A percentile compares a stretch with the other conserved stretches of the same genome.
Evolutionary conservation across 2,888 invertebrate genomes (phyloP).

Genomic region (Cynaeus angustus): DNA sequence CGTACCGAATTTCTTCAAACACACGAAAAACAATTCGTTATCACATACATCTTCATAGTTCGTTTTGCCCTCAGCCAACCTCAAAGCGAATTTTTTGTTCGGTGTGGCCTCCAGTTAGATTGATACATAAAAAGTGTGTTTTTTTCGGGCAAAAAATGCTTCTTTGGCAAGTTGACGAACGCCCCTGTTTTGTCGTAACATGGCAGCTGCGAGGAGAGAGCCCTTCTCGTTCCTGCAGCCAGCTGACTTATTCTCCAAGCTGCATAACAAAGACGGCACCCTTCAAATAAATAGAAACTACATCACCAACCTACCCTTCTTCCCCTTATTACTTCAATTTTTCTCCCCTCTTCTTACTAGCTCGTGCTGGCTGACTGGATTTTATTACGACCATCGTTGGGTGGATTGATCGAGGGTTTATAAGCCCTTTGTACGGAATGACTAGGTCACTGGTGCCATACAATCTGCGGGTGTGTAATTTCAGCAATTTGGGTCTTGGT

Average conservation of each 20-base stretch:
- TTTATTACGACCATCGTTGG: conserved; percentile 54
- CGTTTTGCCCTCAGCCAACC: no score
- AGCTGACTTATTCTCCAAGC: conserved; percentile 71
- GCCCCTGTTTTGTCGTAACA: conserved; percentile 55
- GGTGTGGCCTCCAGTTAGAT: no score
- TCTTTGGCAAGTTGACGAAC: conserved; percentile 52
- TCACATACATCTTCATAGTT: no score
- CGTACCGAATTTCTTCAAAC: conserved; percentile 46
- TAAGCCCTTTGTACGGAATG: conserved; percentile 46
- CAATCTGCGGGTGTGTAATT: conserved; percentile 50
- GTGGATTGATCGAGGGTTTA: conserved; percentile 52
- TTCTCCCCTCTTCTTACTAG: conserved; percentile 57
- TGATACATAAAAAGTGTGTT: no score
- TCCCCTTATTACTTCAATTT: conserved; percentile 62
- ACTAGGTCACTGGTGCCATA: conserved; percentile 64
- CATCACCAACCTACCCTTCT: conserved; percentile 61
- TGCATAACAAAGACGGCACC: conserved; percentile 70
- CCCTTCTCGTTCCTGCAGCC: conserved; percentile 63
- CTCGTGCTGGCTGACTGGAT: conserved; percentile 57
- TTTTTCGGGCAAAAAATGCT: background rate
- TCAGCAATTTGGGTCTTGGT: conserved; percentile 49
- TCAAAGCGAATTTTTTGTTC: no score
- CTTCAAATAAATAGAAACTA: conserved; percentile 65
- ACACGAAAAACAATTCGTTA: no score
- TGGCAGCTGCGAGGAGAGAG: conserved; percentile 61